Evolutionary conservation across 2,888 invertebrate genomes (phyloP).

Genomic region (Chelonus formosanus): DNA sequence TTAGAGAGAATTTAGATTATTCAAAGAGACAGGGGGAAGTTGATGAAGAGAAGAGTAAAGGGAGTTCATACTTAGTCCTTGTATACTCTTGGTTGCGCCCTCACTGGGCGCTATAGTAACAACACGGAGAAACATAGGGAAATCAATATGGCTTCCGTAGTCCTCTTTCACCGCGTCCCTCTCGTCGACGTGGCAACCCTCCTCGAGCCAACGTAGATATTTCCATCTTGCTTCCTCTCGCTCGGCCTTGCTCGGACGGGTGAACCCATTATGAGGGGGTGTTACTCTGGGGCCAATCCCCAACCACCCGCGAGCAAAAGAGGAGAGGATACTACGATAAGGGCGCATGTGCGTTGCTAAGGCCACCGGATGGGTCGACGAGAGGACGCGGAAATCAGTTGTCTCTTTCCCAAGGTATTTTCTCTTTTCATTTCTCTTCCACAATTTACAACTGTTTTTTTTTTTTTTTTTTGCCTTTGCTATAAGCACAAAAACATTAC

Average conservation of each 20-base stretch:
- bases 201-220: slow-evolving; percentile 20
- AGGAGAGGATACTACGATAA: slow-evolving; percentile 49
- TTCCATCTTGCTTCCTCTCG: slow-evolving; percentile 38
- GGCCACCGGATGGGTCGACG: slow-evolving; percentile 60
- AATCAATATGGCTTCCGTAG: slow-evolving; percentile 67
- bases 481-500: not conserved
- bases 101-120: slow-evolving; percentile 64
- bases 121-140: slow-evolving; percentile 66
- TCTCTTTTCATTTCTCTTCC: not conserved
- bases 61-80: slow-evolving; percentile 47
- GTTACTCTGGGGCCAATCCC: slow-evolving; percentile 65
- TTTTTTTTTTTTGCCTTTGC: slow-evolving; percentile 1
- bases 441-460: slow-evolving; percentile 8
- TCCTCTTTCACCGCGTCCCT: slow-evolving; percentile 55
- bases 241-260: slow-evolving; percentile 59
- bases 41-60: slow-evolving; percentile 38
- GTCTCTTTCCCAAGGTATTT: slow-evolving; percentile 26
- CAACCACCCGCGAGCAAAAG: slow-evolving; percentile 58
- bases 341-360: slow-evolving; percentile 65
- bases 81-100: slow-evolving; percentile 56
- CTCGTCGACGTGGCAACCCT: slow-evolving; percentile 29
- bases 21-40: slow-evolving; percentile 24
- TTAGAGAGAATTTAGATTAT: no score
- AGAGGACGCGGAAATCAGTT: slow-evolving; percentile 49
- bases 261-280: slow-evolving; percentile 66